Percentiles rank a stretch among this genome's conserved stretches.
Evolutionary conservation across 2,797 vertebrate species (phyloP).

Genomic region (Pterois miles): DNA sequence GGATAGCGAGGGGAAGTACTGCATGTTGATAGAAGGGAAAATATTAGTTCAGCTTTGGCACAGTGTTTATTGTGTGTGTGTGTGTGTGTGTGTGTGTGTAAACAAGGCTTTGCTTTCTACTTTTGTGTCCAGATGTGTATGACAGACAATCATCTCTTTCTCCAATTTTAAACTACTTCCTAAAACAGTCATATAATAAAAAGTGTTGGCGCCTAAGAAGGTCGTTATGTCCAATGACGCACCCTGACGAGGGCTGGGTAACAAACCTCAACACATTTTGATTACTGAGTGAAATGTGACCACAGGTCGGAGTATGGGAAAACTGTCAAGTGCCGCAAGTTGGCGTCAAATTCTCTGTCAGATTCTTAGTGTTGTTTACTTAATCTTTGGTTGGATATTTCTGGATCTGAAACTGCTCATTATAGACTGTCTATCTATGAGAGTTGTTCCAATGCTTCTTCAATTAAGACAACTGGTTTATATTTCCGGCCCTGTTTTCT

Average conservation of each 20-base stretch:
- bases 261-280: neutral
- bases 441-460: no score
- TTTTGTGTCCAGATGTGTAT: constrained; percentile 17
- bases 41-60: constrained; percentile 58
- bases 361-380: neutral
- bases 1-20: constrained; percentile 54
- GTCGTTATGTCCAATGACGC: neutral
- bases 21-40: constrained; percentile 65
- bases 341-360: neutral
- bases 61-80: constrained; percentile 37
- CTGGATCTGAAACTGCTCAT: neutral
- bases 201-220: neutral
- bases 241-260: neutral
- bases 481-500: neutral
- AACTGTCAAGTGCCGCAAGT: neutral
- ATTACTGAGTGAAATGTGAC: neutral
- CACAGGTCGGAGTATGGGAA: neutral
- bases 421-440: no score
- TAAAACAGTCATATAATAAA: neutral
- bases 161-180: neutral
- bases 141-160: constrained; percentile 15
- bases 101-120: constrained; percentile 6
- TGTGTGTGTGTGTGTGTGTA: constrained; percentile 15
- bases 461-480: neutral
- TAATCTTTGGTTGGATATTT: neutral